These are phyloP conservation scores for Hipparchia sbordonii DNA, from an alignment of 2,888 invertebrate genomes.

Conservation along the genomic window DNA sequence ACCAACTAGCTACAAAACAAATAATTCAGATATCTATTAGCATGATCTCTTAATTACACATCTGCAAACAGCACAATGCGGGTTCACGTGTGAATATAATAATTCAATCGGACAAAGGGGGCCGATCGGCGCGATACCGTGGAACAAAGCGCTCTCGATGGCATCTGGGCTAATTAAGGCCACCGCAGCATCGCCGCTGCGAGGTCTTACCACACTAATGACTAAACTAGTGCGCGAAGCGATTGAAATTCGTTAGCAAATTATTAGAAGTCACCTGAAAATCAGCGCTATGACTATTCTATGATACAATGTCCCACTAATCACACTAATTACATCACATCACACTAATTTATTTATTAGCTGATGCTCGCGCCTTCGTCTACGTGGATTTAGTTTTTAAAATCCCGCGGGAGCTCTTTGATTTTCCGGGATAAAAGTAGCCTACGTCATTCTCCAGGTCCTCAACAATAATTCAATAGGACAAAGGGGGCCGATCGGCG, in stretches of 20 bases:
- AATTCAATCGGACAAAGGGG: conserved; percentile 41
- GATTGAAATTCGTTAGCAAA: no score
- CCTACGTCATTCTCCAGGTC: no score
- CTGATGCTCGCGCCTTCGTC: no score
- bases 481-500: conserved; percentile 38
- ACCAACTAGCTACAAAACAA: neutral
- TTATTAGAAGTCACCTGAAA: no score
- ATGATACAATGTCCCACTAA: no score
- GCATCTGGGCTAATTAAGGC: conserved; percentile 60
- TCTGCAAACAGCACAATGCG: conserved; percentile 19
- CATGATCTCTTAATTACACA: conserved; percentile 26
- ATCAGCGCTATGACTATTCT: no score
- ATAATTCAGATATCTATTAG: conserved; percentile 22
- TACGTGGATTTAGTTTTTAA: no score
- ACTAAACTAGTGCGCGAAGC: neutral
- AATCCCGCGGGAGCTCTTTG: no score
- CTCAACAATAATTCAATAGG: conserved; percentile 38
- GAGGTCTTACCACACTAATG: conserved; percentile 45
- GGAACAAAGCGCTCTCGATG: conserved; percentile 50
- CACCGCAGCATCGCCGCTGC: conserved; percentile 60
- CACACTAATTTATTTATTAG: no score
- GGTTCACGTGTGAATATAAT: conserved; percentile 42
- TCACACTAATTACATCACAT: no score
- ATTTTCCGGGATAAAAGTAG: no score
- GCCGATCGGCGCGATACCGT: conserved; percentile 38